Evolutionary conservation across 2,113 vertebrate species (phyloP).

Genomic region (Sarotherodon lohbergeri): DNA sequence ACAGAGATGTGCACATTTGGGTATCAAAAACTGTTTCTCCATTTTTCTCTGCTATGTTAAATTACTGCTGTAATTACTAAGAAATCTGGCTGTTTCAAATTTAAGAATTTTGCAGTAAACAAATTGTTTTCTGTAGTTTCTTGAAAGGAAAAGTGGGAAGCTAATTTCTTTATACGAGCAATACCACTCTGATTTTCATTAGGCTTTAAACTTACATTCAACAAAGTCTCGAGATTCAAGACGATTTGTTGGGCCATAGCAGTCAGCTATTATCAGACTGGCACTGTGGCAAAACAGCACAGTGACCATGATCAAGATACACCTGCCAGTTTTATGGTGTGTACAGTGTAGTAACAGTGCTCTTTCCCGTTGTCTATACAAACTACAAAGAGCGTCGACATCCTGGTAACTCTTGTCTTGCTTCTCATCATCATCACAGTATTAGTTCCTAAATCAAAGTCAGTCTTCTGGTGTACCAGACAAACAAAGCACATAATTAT

Average conservation of each 20-base stretch:
- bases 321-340: neutral
- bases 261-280: neutral
- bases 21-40: neutral
- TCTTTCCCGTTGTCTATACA: neutral
- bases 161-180: neutral
- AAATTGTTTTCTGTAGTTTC: neutral
- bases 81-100: neutral
- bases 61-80: neutral
- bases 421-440: neutral
- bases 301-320: neutral
- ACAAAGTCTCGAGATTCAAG: neutral
- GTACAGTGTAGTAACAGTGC: neutral
- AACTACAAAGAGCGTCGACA: accelerated
- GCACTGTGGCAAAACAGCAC: neutral
- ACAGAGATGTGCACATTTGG: neutral
- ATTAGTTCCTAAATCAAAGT: neutral
- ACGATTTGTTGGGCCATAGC: neutral
- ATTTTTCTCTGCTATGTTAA: neutral
- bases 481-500: neutral
- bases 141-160: neutral
- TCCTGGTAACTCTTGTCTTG: neutral
- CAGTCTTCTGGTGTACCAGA: neutral
- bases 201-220: neutral
- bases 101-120: neutral
- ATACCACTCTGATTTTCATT: neutral